phyloP scores from a whole-genome alignment of 2,797 vertebrate genomes.

The Morus bassanus region DNA sequence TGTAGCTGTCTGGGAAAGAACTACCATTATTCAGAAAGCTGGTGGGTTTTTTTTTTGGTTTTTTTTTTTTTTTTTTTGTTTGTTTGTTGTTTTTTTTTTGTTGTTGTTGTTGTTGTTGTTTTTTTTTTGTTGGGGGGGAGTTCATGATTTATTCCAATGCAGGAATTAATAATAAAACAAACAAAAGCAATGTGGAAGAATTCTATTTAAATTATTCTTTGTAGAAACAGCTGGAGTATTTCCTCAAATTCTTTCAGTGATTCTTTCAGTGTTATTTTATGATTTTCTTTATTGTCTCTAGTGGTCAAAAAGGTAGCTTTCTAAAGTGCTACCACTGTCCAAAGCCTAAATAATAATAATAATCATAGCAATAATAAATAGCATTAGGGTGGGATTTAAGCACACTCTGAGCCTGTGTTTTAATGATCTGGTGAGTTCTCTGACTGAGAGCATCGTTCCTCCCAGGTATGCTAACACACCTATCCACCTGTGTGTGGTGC shows the following conservation, averaged over 20 bases:
- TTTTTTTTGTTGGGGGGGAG: background rate
- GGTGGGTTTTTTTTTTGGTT: background rate
- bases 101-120: no score
- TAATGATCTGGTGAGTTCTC: background rate
- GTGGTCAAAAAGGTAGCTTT: background rate
- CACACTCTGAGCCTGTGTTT: background rate
- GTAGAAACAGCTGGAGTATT: background rate
- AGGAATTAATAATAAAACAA: background rate
- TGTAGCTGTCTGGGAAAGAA: background rate
- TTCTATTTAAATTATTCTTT: background rate
- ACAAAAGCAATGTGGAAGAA: background rate
- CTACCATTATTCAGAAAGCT: background rate
- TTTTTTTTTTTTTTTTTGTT: background rate
- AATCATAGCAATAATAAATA: background rate
- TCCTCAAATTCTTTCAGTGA: background rate
- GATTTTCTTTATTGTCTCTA: background rate
- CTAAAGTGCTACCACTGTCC: background rate
- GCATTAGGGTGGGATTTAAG: background rate
- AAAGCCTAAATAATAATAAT: background rate
- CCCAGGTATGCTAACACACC: background rate
- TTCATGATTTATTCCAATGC: background rate
- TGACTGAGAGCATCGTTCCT: background rate
- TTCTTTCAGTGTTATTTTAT: background rate
- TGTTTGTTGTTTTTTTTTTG: background rate
- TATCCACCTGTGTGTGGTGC: background rate